Evolutionary conservation across 2,888 invertebrate genomes (phyloP), one percentile per base, ranked within the genome.

Genomic region (Microctonus aethiopoides): DNA sequence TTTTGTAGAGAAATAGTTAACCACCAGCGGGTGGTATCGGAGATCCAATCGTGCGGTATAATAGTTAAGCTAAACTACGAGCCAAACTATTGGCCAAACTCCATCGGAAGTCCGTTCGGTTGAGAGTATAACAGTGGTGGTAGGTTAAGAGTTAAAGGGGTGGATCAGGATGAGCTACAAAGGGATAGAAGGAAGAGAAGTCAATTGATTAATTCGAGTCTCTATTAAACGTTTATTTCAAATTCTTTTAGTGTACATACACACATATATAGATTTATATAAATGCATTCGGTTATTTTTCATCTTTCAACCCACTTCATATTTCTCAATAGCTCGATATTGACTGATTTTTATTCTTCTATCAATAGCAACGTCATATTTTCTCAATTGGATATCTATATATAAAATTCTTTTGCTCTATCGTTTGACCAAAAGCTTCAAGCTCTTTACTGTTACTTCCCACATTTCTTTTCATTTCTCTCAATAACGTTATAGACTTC

Each of bases 1-100:
- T 63, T 63, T 63, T 63, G 34, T 51, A 63, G 63, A 22, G n/a
- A 51, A 52, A 22, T 63, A 63, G 63, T 63, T 63, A 51, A 34
- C 52, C 52, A 29, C 22, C 29, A 34, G 36, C 72, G 76, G 73
- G 73, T 76, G 75, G 72, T 78, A 79, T 79, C 75, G 70, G 74
- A 74, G 74, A 79, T 76, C 73, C 76, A 79, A 79, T 79, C 77
- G 79, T 78, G 78, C 74, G 77, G 76, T 76, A 78, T 77, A 80
- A 79, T 79, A 75, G 76, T 73, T 72, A 76, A 73, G 77, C 76
- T 77, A 79, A 79, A 76, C 77, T 78, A 74, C 72, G 71, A 57
- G 68, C 57, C 61, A 73, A 78, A 76, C 72, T 77, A 77, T 79
- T 76, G 76, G 68, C 72, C 73, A 73, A 75, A 71, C 75, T 75